Evolutionary conservation across 2,797 vertebrate species (phyloP).

Genomic region (Uromys caudimaculatus): DNA sequence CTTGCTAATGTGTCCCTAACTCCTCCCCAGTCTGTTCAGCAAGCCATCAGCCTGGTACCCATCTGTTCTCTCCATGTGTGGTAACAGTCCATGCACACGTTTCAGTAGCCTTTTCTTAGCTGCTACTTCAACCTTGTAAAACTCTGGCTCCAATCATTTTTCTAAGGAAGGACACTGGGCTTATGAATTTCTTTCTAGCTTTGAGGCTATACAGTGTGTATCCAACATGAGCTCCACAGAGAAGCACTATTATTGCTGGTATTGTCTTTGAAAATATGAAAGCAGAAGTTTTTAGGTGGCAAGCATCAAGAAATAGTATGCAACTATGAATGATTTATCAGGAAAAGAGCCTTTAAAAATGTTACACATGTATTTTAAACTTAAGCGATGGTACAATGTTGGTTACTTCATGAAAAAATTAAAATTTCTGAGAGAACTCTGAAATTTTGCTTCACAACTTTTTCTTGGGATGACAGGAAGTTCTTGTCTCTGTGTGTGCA

Average conservation of each 20-base stretch:
- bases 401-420: neutral
- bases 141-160: neutral
- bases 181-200: neutral
- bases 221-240: neutral
- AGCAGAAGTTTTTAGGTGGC: neutral
- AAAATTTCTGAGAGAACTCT: neutral
- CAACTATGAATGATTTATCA: neutral
- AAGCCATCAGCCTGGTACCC: neutral
- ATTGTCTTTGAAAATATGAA: neutral
- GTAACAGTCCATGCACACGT: neutral
- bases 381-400: neutral
- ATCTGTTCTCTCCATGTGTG: constrained; percentile 18
- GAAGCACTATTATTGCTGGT: neutral
- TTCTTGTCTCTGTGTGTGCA: neutral
- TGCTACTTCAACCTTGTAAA: neutral
- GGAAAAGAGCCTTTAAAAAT: neutral
- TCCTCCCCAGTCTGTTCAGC: constrained; percentile 25
- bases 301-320: neutral
- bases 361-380: neutral
- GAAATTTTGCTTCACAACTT: neutral
- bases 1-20: constrained; percentile 13
- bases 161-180: neutral
- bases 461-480: neutral
- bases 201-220: neutral
- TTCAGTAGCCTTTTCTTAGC: neutral